Evolutionary conservation across 2,113 vertebrate genomes (phyloP).

Genomic region (Chaetops frenatus): DNA sequence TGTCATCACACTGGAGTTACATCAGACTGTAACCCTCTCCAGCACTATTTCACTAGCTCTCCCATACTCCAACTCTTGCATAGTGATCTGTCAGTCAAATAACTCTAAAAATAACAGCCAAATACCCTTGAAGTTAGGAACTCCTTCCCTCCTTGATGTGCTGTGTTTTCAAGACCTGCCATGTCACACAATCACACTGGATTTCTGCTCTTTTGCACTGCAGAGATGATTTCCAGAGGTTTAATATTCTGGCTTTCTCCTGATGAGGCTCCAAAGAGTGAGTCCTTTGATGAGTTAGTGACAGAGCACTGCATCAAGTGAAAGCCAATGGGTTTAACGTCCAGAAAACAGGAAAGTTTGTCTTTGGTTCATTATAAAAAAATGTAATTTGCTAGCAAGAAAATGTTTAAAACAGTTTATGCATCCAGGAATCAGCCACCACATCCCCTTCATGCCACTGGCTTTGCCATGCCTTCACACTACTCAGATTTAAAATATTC

Average conservation of each 20-base stretch:
- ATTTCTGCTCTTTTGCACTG: not conserved
- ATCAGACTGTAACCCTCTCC: conserved; percentile 25
- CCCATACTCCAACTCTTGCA: not conserved
- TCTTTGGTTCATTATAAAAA: not conserved
- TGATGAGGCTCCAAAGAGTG: not conserved
- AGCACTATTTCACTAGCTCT: not conserved
- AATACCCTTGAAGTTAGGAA: not conserved
- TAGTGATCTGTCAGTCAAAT: conserved; percentile 4
- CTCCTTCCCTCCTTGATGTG: not conserved
- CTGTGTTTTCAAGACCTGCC: conserved; percentile 14
- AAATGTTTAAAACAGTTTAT: not conserved
- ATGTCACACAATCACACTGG: not conserved
- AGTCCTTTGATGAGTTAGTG: not conserved
- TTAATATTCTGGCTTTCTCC: not conserved
- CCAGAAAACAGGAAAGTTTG: not conserved
- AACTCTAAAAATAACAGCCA: conserved; percentile 39
- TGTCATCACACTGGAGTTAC: conserved; percentile 47
- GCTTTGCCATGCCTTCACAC: not conserved
- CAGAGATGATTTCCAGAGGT: not conserved
- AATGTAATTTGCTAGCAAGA: not conserved
- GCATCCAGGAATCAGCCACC: not conserved
- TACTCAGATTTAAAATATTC: not conserved
- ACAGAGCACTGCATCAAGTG: not conserved
- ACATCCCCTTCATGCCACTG: not conserved
- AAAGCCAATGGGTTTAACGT: not conserved